Evolutionary conservation across 1,140 invertebrate species (phyloP), one percentile per base, ranked within the genome.

Genomic region (Penaeus japonicus): DNA sequence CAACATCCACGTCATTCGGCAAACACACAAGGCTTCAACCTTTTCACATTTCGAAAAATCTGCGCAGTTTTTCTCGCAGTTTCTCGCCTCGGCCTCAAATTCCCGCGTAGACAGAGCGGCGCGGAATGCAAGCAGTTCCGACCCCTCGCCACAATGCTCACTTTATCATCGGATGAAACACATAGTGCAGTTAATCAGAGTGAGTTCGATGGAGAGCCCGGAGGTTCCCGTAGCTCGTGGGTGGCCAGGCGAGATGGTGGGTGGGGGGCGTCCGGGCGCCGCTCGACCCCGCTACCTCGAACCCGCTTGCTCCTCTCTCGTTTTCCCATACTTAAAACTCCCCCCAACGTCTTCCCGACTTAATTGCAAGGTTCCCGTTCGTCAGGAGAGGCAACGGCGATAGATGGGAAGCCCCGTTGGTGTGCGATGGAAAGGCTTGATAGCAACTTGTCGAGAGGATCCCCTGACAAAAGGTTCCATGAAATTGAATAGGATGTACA

Each of bases 401-500:
- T 30, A 35, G 30, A 32, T 18, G 32, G 24, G 75, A 35, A 39
- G 24, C 24, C 30, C 35, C 30, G 55, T 20, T 24, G 2, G 55
- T 47, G 17, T 22, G 27, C 27, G 30, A 20, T 32, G 70, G 47
- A 47, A 47, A 7, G 47, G 47, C 47, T 15, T 47, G 47, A 47
- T 47, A 47, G 47, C 47, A 47, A 47, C 47, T 47, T 47, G 47
- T 47, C 47, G 47, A 47, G 15, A 35, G 39, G 55, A 12, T 54
- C 35, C 84, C 54, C 30, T 62, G 77, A 86, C 84, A 86, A 79
- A 86, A 86, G 77, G 32, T 39, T 47, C 84, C 84, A 86, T 86
- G 84, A 80, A 86, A 86, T 54, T 79, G 77, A 86, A 86, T 79
- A 80, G 77, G 75, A 80, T 65, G 55, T 85, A 39, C 73, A 77